Evolutionary conservation across 2,888 invertebrate species (phyloP).

Genomic region (Drosophila setosimentum): DNA sequence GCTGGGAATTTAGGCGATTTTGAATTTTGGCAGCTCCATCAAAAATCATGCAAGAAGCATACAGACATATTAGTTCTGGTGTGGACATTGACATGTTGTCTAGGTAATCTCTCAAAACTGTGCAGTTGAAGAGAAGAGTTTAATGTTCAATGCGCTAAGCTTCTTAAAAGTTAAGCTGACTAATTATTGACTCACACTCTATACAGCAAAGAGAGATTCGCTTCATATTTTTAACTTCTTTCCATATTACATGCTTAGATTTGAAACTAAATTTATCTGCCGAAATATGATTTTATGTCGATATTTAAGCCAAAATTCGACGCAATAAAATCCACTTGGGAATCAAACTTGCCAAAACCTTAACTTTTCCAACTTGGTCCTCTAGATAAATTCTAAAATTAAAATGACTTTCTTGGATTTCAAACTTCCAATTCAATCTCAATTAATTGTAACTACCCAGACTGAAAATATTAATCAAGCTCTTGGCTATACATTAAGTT

Average conservation of each 20-base stretch:
- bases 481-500: background rate
- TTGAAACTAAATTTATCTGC: background rate
- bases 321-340: background rate
- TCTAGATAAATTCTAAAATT: background rate
- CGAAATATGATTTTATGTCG: background rate
- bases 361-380: background rate
- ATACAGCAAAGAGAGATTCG: background rate
- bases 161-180: background rate
- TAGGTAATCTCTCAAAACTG: background rate
- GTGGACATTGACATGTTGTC: background rate
- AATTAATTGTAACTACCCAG: background rate
- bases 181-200: background rate
- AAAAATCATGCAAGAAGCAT: slow-evolving; percentile 44
- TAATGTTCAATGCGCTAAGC: background rate
- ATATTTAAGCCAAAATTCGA: background rate
- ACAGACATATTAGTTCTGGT: slow-evolving; percentile 24
- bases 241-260: background rate
- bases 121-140: background rate
- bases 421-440: background rate
- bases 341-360: background rate
- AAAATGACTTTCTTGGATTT: background rate
- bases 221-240: background rate
- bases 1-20: slow-evolving; percentile 21
- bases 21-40: slow-evolving; percentile 4
- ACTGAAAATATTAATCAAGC: background rate